Evolutionary conservation across 2,113 vertebrate species (phyloP), one percentile per base, ranked within the genome.

Genomic region (Agelaius phoeniceus): DNA sequence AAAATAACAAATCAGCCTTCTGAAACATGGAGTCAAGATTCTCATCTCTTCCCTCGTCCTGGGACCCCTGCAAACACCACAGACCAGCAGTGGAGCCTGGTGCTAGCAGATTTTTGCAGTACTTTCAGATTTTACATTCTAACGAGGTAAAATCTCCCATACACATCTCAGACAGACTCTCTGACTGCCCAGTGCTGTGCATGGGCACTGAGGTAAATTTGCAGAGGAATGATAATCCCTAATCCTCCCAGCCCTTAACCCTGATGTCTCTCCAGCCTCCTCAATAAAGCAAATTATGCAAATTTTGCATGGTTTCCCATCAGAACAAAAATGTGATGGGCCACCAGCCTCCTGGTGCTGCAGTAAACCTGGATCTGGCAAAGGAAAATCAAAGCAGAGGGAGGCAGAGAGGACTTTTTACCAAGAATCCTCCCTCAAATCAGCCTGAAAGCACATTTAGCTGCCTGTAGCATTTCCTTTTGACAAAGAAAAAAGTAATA

Each of bases 401-500:
- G 46, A 35, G 26, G 28, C 23, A 80, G 49, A 83, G 28, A 35
- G 59, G n/a, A 41, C 4, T 71, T 93, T 91, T 73, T 88, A 63
- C 67, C 48, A 84, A 35, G 79, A 90, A 93, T 55, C n/a, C 20
- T 80, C 39, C 11, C 48, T 88, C 76, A 77, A 79, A 93, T 57
- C 75, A 77, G 10, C 49, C 52, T 61, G 14, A 87, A 89, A 95
- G 52, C 31, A 65, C 6, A 2, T 85, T 91, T 67, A 84, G 57
- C 90, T 91, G 72, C 93, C 67, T 71, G 76, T 58, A 95, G 76
- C 88, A 74, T 95, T 97, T 93, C 68, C 61, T 84, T 90, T 86
- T 54, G 48, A 93, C 35, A 75, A 84, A 94, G 65, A 65, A 97
- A 91, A 94, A 86, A 84, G 79, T 72, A 94, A 86, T 95, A 92